Percentiles rank a stretch among this genome's conserved stretches.
Conservation (phyloP, 1,140 invertebrate species). For the Cyrtorhinus lividipennis region DNA sequence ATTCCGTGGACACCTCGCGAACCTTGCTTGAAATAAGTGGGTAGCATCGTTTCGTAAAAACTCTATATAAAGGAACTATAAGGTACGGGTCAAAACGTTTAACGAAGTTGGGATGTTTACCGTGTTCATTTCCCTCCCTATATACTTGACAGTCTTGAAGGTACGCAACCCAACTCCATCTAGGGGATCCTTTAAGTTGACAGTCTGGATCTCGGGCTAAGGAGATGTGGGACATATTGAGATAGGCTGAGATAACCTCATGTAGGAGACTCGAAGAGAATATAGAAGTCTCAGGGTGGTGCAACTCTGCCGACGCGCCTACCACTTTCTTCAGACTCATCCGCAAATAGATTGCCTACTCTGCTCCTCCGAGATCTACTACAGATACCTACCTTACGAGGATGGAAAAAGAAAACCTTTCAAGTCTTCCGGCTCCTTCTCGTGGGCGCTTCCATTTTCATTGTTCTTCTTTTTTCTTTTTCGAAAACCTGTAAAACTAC, state of each 20-base stretch:
- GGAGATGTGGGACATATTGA: conserved; percentile 8
- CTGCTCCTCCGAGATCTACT: neutral
- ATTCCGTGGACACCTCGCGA: too few relatives aligned
- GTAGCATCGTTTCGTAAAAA: neutral
- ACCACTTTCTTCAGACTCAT: neutral
- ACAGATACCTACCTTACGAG: neutral
- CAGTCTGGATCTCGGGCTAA: conserved; percentile 2
- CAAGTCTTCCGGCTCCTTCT: neutral
- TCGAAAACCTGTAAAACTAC: too few relatives aligned
- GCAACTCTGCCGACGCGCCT: neutral
- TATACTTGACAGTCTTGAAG: neutral
- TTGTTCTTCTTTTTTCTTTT: neutral
- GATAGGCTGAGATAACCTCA: neutral
- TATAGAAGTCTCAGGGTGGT: neutral
- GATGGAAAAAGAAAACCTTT: neutral
- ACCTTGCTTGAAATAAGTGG: too few relatives aligned
- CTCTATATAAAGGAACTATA: neutral
- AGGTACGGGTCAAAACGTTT: neutral
- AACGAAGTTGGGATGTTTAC: neutral
- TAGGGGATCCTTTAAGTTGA: neutral
- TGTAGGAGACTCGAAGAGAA: neutral
- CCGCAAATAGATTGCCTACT: conserved; percentile 1
- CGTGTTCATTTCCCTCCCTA: neutral
- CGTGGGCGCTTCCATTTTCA: neutral
- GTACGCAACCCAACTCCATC: neutral